Evolutionary conservation across 1,140 invertebrate species (phyloP).

Genomic region (Zaprionus vittiger): DNA sequence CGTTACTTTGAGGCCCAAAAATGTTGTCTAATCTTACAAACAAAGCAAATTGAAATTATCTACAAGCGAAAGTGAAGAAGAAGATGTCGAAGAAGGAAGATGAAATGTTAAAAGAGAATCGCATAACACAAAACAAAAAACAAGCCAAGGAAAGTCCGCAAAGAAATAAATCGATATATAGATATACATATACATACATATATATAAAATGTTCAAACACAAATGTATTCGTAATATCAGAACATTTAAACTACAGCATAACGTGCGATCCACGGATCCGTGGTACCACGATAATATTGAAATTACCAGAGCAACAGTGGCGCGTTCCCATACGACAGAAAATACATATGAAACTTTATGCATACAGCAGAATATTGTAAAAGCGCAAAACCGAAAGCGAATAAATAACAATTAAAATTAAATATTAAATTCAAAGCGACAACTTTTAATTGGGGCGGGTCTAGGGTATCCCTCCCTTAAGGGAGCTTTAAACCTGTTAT

Average conservation of each 20-base stretch:
- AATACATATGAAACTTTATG: constrained; percentile 64
- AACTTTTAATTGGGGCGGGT: constrained; percentile 34
- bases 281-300: constrained; percentile 37
- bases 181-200: constrained; percentile 16
- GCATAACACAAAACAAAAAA: background rate
- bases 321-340: constrained; percentile 25
- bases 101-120: constrained; percentile 26
- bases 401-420: constrained; percentile 82
- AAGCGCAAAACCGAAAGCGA: constrained; percentile 71
- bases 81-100: constrained; percentile 7
- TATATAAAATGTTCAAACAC: constrained; percentile 39
- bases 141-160: constrained; percentile 14
- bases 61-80: constrained; percentile 1
- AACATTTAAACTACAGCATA: constrained; percentile 32
- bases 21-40: constrained; percentile 50
- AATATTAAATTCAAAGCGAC: constrained; percentile 74
- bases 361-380: constrained; percentile 78
- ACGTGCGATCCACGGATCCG: constrained; percentile 9
- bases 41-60: constrained; percentile 15
- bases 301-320: constrained; percentile 40
- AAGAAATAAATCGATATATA: constrained; percentile 19
- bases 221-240: constrained; percentile 47
- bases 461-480: background rate
- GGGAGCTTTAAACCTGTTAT: background rate
- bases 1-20: constrained; percentile 48